Percentiles rank a stretch among this genome's conserved stretches.
Conservation (phyloP, 2,888 invertebrate species). For the Lasioglossum marginatum region DNA sequence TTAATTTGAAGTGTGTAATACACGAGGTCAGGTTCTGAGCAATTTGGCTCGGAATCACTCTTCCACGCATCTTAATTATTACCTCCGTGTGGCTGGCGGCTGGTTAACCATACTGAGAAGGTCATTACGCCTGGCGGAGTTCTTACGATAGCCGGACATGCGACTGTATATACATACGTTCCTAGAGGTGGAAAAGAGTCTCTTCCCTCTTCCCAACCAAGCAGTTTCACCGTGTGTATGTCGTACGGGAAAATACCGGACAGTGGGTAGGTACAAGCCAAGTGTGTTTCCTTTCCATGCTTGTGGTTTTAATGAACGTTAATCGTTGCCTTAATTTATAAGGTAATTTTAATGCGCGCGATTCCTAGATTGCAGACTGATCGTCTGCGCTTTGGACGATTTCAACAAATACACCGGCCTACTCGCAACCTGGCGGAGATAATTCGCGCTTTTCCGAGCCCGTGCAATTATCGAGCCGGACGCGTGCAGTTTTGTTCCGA, state of each 20-base stretch:
- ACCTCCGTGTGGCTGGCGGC: constrained; percentile 79
- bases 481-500: neutral
- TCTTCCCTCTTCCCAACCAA: neutral
- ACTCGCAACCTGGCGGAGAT: neutral
- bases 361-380: constrained; percentile 46
- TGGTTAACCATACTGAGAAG: constrained; percentile 82
- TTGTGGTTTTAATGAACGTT: constrained; percentile 65
- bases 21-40: constrained; percentile 72
- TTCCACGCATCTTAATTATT: constrained; percentile 80
- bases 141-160: constrained; percentile 74
- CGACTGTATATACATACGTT: constrained; percentile 38
- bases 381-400: constrained; percentile 15
- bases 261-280: constrained; percentile 45
- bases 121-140: constrained; percentile 79
- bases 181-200: constrained; percentile 63
- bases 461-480: neutral
- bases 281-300: constrained; percentile 64
- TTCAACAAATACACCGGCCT: neutral
- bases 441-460: neutral
- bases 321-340: constrained; percentile 65
- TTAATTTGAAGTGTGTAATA: constrained; percentile 24
- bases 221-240: constrained; percentile 53
- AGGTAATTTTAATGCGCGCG: constrained; percentile 46
- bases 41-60: constrained; percentile 78
- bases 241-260: constrained; percentile 64